Conservation (phyloP, 1,140 invertebrate species). For the Pollicipes pollicipes region DNA sequence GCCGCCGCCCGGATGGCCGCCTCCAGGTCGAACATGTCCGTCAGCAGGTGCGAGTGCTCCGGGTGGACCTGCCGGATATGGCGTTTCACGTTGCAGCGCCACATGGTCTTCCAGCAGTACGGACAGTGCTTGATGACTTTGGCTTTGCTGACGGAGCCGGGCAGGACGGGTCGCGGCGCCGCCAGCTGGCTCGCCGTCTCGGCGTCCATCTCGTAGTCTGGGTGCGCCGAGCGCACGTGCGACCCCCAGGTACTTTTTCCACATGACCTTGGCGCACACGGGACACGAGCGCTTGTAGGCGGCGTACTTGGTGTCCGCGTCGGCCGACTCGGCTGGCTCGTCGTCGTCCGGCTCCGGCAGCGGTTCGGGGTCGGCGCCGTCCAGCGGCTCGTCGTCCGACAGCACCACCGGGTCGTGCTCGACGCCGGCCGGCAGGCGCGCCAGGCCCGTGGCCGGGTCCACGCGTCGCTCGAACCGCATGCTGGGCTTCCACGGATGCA, state of each 20-base stretch:
- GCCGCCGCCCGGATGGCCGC: conserved; percentile 1
- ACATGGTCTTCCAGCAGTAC: conserved; percentile 4
- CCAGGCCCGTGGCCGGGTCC: not conserved
- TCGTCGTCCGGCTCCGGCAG: not conserved
- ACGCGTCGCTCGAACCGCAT: not conserved
- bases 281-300: not conserved
- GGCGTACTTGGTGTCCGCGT: not conserved
- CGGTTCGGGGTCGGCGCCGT: not conserved
- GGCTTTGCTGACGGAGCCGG: not conserved
- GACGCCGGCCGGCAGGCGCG: too few relatives aligned
- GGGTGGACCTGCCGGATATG: not conserved
- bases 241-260: not conserved
- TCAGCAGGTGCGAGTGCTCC: not conserved
- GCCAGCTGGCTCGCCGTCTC: not conserved
- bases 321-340: not conserved
- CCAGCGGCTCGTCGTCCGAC: not conserved
- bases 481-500: not conserved
- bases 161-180: not conserved
- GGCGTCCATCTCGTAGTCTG: not conserved
- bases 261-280: not conserved
- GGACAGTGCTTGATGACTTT: not conserved
- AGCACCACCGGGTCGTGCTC: not conserved
- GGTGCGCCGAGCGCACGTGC: not conserved
- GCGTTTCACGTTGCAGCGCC: conserved; percentile 5
- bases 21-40: not conserved